Evolutionary conservation across 2,113 vertebrate species (phyloP).

Genomic region (Neolamprologus longior): DNA sequence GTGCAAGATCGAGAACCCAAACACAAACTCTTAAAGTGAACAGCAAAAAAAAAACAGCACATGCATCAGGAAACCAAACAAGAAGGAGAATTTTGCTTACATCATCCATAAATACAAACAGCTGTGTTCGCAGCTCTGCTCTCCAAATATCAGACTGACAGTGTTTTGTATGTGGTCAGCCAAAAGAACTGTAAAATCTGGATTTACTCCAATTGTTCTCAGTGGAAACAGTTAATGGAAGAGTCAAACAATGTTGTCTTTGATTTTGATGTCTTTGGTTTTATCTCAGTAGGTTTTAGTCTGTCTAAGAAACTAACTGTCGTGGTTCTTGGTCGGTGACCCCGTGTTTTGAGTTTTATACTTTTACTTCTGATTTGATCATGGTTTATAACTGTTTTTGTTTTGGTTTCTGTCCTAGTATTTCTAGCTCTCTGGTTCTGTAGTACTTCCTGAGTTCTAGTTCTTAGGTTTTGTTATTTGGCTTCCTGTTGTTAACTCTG

Average conservation of each 20-base stretch:
- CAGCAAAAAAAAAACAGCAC: not conserved
- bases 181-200: not conserved
- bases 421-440: not conserved
- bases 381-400: not conserved
- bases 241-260: not conserved
- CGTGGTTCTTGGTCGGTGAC: rapidly evolving
- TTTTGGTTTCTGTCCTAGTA: not conserved
- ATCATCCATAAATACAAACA: not conserved
- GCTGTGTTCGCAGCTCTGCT: not conserved
- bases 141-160: not conserved
- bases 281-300: not conserved
- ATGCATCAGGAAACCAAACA: not conserved
- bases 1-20: not conserved
- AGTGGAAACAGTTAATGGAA: not conserved
- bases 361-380: not conserved
- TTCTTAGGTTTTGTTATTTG: not conserved
- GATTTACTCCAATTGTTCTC: not conserved
- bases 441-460: not conserved
- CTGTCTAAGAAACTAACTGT: not conserved
- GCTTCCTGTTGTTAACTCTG: not conserved
- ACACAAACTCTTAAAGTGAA: not conserved
- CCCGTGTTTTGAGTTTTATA: not conserved
- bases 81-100: not conserved
- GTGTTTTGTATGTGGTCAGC: not conserved
- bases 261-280: not conserved